These are phyloP conservation scores for Lepeophtheirus nordmannii DNA, from an alignment of 2,888 invertebrate genomes.

Conservation along the genomic window DNA sequence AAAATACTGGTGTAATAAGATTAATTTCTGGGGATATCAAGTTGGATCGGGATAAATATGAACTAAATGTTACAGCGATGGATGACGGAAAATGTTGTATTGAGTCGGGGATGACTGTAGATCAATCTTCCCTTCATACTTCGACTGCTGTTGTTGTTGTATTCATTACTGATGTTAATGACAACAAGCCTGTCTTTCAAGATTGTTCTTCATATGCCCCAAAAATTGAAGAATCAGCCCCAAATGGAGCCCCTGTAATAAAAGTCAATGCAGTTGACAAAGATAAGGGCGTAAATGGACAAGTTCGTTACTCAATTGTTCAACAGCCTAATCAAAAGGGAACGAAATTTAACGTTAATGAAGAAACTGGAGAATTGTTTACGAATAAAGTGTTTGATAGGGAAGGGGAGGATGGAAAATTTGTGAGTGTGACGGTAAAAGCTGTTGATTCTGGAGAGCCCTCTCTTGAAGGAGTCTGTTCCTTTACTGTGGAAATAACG, in stretches of 20 bases:
- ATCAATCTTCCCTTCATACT: conserved; percentile 56
- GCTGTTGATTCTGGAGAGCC: conserved; percentile 98
- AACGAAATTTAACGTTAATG: conserved; percentile 85
- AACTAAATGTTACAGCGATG: conserved; percentile 86
- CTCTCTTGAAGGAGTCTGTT: conserved; percentile 90
- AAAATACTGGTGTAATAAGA: conserved; percentile 83
- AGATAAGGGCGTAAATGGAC: conserved; percentile 55
- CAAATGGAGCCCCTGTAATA: conserved; percentile 53
- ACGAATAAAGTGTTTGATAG: conserved; percentile 93
- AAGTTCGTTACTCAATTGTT: conserved; percentile 71
- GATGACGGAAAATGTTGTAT: conserved; percentile 95
- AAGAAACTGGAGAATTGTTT: conserved; percentile 82
- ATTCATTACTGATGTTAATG: conserved; percentile 91
- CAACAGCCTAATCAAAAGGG: conserved; percentile 89
- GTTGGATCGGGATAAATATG: conserved; percentile 80
- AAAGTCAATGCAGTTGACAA: conserved; percentile 69
- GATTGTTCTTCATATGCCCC: conserved; percentile 83
- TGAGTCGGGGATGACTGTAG: conserved; percentile 49
- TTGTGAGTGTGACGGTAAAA: conserved; percentile 88
- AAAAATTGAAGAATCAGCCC: conserved; percentile 83
- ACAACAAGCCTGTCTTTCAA: conserved; percentile 88
- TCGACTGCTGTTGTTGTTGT: conserved; percentile 89
- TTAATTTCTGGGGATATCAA: conserved; percentile 60
- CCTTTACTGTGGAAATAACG: conserved; percentile 91
- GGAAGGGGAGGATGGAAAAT: conserved; percentile 89